Conservation (phyloP, 2,888 invertebrate species). For the Thyatira batis region DNA sequence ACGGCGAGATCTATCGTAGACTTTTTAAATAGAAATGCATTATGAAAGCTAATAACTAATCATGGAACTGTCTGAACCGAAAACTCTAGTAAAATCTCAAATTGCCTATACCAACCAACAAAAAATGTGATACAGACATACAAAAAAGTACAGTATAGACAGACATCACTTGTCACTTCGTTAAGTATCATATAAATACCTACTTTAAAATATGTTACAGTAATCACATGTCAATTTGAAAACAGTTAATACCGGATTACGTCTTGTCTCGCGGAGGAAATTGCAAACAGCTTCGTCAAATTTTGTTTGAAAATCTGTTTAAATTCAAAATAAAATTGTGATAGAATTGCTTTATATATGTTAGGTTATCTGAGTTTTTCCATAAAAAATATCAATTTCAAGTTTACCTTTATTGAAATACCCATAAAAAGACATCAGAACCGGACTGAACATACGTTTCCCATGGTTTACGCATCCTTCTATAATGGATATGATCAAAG, state of each 20-base stretch:
- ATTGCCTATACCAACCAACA: neutral
- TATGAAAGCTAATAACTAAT: no score
- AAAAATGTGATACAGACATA: neutral
- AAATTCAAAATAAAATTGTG: no score
- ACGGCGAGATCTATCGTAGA: no score
- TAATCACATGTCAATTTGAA: neutral
- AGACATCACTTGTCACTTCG: constrained; percentile 31
- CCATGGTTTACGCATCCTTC: constrained; percentile 2
- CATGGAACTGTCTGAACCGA: neutral
- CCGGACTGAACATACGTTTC: neutral
- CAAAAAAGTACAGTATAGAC: constrained; percentile 2
- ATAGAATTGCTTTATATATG: no score
- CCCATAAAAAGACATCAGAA: neutral
- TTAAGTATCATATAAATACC: constrained; percentile 29
- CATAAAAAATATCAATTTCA: no score
- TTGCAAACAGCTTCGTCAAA: no score
- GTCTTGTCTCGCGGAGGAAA: no score
- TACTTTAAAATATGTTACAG: neutral
- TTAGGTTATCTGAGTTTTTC: no score
- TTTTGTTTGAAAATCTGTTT: no score
- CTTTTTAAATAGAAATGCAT: no score
- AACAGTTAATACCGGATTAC: no score
- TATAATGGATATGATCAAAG: constrained; percentile 34
- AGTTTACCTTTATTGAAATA: neutral
- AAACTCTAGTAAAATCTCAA: no score